phyloP scores from a whole-genome alignment of 2,888 invertebrate genomes.

The Rotaria macrura region DNA sequence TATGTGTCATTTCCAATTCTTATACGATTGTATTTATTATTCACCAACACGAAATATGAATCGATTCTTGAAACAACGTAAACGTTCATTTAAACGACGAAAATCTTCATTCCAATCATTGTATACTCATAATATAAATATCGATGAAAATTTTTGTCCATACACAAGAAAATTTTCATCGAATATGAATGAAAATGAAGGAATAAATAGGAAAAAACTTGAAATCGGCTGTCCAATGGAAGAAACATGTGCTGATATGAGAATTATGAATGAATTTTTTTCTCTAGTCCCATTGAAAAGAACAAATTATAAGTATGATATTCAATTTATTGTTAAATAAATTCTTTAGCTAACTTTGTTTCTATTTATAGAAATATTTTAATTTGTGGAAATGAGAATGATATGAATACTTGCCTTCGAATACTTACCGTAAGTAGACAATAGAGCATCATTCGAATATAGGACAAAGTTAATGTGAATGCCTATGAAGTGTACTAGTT shows the following conservation, averaged over 20 bases:
- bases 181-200: neutral
- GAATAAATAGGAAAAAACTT: neutral
- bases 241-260: neutral
- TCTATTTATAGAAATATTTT: neutral
- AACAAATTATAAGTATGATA: neutral
- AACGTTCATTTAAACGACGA: slow-evolving; percentile 12
- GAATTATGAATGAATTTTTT: neutral
- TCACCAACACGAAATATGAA: neutral
- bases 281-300: neutral
- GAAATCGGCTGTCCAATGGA: neutral
- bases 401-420: neutral
- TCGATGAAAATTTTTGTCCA: slow-evolving; percentile 2
- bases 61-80: neutral
- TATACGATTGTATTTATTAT: slow-evolving; percentile 8
- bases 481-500: no score
- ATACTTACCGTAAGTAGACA: neutral
- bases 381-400: neutral
- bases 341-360: neutral
- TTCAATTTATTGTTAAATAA: neutral
- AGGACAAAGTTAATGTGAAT: no score
- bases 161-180: neutral
- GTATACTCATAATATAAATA: neutral
- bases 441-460: no score
- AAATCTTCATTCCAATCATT: neutral
- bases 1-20: slow-evolving; percentile 11